A percentile compares a stretch with the other conserved stretches of the same genome.
Conservation (phyloP, 2,113 vertebrate genomes). For the Prionailurus bengalensis region DNA sequence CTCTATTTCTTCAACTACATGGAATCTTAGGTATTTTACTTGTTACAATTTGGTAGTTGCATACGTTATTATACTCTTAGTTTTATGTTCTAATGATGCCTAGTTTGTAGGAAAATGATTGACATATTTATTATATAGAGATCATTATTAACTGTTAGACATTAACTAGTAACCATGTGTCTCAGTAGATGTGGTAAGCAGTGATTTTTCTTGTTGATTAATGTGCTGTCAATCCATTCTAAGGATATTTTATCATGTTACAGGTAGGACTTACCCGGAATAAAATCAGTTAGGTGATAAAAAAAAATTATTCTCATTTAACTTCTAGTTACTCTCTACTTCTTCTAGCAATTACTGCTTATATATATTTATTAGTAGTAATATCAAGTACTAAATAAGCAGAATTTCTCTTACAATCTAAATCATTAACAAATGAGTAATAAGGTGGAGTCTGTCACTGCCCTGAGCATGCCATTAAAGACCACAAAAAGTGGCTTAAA, state of each 20-base stretch:
- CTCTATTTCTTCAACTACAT: conserved; percentile 16
- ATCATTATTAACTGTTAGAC: neutral
- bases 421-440: neutral
- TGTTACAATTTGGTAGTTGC: neutral
- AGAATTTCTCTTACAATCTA: conserved; percentile 12
- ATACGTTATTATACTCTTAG: neutral
- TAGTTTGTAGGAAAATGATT: neutral
- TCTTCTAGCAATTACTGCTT: neutral
- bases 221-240: neutral
- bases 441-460: neutral
- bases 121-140: neutral
- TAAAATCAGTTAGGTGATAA: conserved; percentile 42
- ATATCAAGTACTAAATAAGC: neutral
- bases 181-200: neutral
- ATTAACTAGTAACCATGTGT: neutral
- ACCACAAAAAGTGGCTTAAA: neutral
- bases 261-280: conserved; percentile 19
- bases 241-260: conserved; percentile 8
- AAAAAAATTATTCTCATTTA: conserved; percentile 53
- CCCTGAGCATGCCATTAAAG: neutral
- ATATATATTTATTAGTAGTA: neutral
- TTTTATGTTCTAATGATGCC: neutral
- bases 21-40: neutral
- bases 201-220: neutral
- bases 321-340: neutral